Evolutionary conservation across 2,113 vertebrate genomes (phyloP), one percentile per base, ranked within the genome.

Genomic region (Barnardius zonarius): DNA sequence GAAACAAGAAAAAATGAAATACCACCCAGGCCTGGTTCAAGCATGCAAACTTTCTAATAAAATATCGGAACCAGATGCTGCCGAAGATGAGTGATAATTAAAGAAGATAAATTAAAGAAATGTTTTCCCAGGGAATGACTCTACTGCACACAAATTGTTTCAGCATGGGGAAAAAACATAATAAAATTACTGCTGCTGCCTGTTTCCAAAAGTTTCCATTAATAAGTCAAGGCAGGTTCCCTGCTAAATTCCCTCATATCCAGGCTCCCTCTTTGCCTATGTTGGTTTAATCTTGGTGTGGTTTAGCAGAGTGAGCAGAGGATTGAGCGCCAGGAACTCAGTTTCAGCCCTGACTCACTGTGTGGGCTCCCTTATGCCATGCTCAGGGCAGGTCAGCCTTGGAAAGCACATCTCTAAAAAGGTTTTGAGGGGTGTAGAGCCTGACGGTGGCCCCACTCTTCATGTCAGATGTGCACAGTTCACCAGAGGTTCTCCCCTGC

Each of bases 51-150:
- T 98, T 97, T 97, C 97, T 98, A 97, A 98, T 98, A 98, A 98
- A 97, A 98, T 97, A 98, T 97, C 93, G 94, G 97, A 98, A 98
- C 97, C 98, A 98, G 98, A 98, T 98, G 98, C 97, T 97, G 94
- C 90, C 96, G 96, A 97, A 98, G 96, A 98, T 93, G 96, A 97
- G 96, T 97, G 97, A 98, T 98, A 98, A 98, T 98, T 98, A 98
- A 97, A 97, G 95, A 96, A 97, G 97, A 98, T 98, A 98, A 98
- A 98, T 98, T 97, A 96, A 97, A 94, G 96, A 97, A 98, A 98
- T 97, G 92, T 96, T 97, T 96, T 98, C 97, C 95, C 96, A 97
- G 88, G 96, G 97, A 98, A 97, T 97, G 97, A 96, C 75, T 97
- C 88, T 92, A 82, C 75, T 93, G 82, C 88, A 92, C 93, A 97